A percentile compares a stretch with the other conserved stretches of the same genome.
Evolutionary conservation across 2,888 invertebrate species (phyloP).

Genomic region (Augiades crinisus): DNA sequence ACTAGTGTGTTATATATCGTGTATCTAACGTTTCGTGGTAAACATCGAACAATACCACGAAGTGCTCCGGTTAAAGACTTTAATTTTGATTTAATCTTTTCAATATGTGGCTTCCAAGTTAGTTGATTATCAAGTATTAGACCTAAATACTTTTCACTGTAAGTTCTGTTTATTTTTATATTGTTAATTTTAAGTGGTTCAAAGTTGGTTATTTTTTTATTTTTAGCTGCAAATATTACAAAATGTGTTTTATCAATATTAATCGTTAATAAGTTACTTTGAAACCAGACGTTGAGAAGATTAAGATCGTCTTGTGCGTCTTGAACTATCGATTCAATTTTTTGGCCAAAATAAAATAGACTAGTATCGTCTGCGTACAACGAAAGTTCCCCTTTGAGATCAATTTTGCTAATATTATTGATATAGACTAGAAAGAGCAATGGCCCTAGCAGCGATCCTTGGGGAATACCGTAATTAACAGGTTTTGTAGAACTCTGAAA

Average conservation of each 20-base stretch:
- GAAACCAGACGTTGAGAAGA: constrained; percentile 25
- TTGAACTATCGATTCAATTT: constrained; percentile 12
- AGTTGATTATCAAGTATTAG: constrained; percentile 6
- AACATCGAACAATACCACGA: constrained; percentile 2
- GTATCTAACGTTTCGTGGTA: not conserved
- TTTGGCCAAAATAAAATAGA: constrained; percentile 30
- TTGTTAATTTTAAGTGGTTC: not conserved
- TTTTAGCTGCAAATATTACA: constrained; percentile 19
- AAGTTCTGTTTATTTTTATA: not conserved
- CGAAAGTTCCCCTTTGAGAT: constrained; percentile 22
- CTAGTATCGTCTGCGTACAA: constrained; percentile 32
- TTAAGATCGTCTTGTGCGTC: constrained; percentile 29
- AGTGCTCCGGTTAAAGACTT: constrained; percentile 7
- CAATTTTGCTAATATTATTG: constrained; percentile 21
- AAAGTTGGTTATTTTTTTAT: constrained; percentile 1
- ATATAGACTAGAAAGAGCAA: constrained; percentile 28
- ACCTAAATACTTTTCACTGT: constrained; percentile 12
- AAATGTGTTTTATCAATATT: constrained; percentile 28
- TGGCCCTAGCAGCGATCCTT: constrained; percentile 11
- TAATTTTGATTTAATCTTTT: constrained; percentile 1
- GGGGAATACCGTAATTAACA: not conserved
- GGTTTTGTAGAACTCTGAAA: not conserved
- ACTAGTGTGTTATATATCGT: not conserved
- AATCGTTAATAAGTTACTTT: constrained; percentile 30
- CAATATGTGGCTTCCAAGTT: constrained; percentile 10